Percentiles rank a stretch among this genome's conserved stretches.
phyloP scores from a whole-genome alignment of 2,797 vertebrate species.

The Peromyscus eremicus region DNA sequence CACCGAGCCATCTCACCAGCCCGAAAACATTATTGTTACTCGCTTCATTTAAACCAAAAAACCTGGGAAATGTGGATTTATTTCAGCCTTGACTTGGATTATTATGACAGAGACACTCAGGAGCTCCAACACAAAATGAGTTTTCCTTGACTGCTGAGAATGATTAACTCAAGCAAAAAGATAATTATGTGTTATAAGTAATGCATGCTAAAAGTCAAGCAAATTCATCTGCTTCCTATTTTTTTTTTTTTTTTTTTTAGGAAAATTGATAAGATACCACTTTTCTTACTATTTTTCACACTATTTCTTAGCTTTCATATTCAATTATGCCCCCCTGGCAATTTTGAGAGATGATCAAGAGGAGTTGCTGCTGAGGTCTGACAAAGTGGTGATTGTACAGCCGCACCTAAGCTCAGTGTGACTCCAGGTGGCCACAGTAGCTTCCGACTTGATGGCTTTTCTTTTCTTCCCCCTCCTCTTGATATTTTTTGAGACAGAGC shows the following conservation, averaged over 20 bases:
- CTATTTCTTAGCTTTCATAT: slow-evolving; percentile 47
- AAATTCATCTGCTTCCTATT: slow-evolving; percentile 66
- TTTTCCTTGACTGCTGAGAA: slow-evolving; percentile 63
- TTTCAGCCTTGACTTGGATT: slow-evolving; percentile 16
- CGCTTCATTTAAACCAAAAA: slow-evolving; percentile 56
- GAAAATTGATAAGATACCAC: slow-evolving; percentile 28
- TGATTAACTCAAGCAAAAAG: slow-evolving; percentile 69
- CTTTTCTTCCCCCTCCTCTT: not conserved
- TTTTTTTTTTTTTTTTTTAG: not conserved
- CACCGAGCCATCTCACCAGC: not conserved
- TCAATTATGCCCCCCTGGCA: not conserved
- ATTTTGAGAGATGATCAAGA: slow-evolving; percentile 28
- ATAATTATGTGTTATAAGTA: slow-evolving; percentile 50
- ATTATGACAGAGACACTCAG: slow-evolving; percentile 34
- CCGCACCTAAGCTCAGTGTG: not conserved
- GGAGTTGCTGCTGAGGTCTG: not conserved
- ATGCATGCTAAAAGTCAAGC: slow-evolving; percentile 20
- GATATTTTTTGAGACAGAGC: not conserved
- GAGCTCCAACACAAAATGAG: slow-evolving; percentile 41
- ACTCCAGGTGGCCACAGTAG: not conserved
- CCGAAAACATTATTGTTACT: not conserved
- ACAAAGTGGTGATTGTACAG: not conserved
- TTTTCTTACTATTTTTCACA: slow-evolving; percentile 39
- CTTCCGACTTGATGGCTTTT: not conserved
- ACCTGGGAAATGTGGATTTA: slow-evolving; percentile 34